Percentiles rank a stretch among this genome's conserved stretches.
Conservation (phyloP, 1,140 invertebrate species). For the Plectus sambesii region DNA sequence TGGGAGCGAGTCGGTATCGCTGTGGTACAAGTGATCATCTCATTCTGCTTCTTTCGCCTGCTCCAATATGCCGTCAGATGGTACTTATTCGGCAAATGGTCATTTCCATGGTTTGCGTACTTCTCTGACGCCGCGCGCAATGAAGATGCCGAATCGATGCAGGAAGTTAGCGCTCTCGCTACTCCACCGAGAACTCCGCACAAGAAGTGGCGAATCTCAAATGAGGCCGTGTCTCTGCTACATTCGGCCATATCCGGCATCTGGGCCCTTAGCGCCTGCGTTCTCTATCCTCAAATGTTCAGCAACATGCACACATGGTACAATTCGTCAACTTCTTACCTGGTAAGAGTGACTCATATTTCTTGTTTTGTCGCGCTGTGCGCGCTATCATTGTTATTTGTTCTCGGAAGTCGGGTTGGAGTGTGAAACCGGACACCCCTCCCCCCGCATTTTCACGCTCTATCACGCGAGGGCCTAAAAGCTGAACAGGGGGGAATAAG, state of each 20-base stretch:
- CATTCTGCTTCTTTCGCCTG: conserved; percentile 19
- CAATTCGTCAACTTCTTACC: conserved; percentile 21
- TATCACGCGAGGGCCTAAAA: no score
- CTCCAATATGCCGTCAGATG: conserved; percentile 26
- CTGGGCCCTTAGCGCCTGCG: conserved; percentile 29
- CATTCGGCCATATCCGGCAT: conserved; percentile 41
- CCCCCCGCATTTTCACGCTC: no score
- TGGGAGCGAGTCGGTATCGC: no score
- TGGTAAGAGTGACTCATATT: conserved; percentile 4
- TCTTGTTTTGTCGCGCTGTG: background rate
- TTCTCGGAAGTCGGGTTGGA: no score
- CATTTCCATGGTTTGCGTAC: conserved; percentile 26
- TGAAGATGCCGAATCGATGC: conserved; percentile 10
- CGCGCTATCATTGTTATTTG: no score
- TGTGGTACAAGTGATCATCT: conserved; percentile 22
- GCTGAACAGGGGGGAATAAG: no score
- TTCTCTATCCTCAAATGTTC: conserved; percentile 24
- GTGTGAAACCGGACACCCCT: no score
- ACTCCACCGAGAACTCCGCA: conserved; percentile 43
- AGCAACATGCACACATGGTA: conserved; percentile 25
- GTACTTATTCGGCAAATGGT: conserved; percentile 27
- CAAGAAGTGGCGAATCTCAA: conserved; percentile 45
- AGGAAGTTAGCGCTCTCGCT: conserved; percentile 23
- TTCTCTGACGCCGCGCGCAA: conserved; percentile 9
- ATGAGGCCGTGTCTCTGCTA: conserved; percentile 39